Base-by-base conservation (phyloP, 23 tunicate species). In the Styela plicata region DNA sequence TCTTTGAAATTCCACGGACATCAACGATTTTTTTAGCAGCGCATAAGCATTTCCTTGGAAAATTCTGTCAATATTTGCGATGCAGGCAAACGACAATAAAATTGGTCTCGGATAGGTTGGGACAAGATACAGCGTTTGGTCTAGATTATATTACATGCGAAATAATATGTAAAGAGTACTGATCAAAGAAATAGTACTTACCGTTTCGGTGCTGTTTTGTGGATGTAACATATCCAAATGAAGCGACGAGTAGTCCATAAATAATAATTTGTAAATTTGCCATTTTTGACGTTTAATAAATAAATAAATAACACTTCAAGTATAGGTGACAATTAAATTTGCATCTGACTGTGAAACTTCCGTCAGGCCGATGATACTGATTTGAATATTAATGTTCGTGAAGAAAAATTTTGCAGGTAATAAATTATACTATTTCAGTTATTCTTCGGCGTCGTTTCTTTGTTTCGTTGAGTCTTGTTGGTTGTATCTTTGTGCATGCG, bases 161-260 rank as follows among this genome's bases (percentile, higher is more conserved):
- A 44, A 44, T 44, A 44, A n/a, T n/a, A n/a, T n/a, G n/a, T n/a
- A n/a, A n/a, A n/a, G n/a, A 44, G 57, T 44, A 44, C 57, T 13
- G 13, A 44, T 5, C 13, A 44, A 44, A 44, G 13, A 44, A 44
- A 44, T 5, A 44, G 13, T 44, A 44, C 57, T 44, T 13, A 44
- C 57, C 57, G 13, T 44, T 5, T 44, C 57, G 57, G 13, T 44
- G 57, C 57, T 44, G 57, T 44, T 44, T 44, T 44, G 57, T 44
- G 7, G 57, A 44, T 44, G 57, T 44, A 44, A 13, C 77, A 5
- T 3, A 26, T 71, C 77, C 77, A 32, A 32, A 71, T 7, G 77
- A 71, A 29, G 37, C 34, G 34, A 71, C 29, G 36, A 71, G 34
- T 28, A 71, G 26, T 71, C 77, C 77, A 30, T 71, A 71, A 27